A percentile compares a stretch with the other conserved stretches of the same genome.
These are phyloP conservation scores for Epinephelus awoara DNA, from an alignment of 2,797 vertebrate species.

Conservation along the genomic window DNA sequence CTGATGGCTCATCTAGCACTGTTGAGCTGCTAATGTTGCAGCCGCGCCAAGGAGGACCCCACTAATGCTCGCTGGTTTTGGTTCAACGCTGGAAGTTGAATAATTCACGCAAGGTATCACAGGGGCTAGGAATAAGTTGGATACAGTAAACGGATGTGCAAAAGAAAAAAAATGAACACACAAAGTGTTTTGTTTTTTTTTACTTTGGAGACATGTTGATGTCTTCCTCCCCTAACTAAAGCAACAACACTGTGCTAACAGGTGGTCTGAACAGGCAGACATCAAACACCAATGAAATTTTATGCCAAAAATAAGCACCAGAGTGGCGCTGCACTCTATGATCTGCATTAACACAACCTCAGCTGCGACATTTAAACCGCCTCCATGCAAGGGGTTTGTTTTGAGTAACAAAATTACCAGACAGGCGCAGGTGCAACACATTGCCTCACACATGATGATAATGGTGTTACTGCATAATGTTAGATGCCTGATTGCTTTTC, in stretches of 20 bases:
- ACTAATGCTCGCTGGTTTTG: too few relatives aligned
- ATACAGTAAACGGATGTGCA: too few relatives aligned
- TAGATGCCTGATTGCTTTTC: neutral
- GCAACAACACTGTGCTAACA: neutral
- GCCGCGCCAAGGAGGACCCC: too few relatives aligned
- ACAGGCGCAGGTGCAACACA: neutral
- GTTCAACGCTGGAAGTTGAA: too few relatives aligned
- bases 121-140: too few relatives aligned
- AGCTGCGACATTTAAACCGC: neutral
- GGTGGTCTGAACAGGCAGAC: neutral
- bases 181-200: neutral
- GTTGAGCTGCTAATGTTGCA: too few relatives aligned
- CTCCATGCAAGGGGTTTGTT: neutral
- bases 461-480: neutral
- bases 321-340: neutral
- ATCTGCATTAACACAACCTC: conserved; percentile 27
- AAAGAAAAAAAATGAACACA: neutral
- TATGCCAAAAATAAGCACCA: neutral
- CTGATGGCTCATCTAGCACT: too few relatives aligned
- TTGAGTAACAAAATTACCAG: conserved; percentile 2
- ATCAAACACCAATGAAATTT: conserved; percentile 12
- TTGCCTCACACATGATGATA: neutral
- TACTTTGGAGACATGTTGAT: too few relatives aligned
- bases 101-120: too few relatives aligned
- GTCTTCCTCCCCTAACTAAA: neutral